Percentiles rank a stretch among this genome's conserved stretches.
phyloP scores from a whole-genome alignment of 1,140 invertebrate species.

The Aphis gossypii region DNA sequence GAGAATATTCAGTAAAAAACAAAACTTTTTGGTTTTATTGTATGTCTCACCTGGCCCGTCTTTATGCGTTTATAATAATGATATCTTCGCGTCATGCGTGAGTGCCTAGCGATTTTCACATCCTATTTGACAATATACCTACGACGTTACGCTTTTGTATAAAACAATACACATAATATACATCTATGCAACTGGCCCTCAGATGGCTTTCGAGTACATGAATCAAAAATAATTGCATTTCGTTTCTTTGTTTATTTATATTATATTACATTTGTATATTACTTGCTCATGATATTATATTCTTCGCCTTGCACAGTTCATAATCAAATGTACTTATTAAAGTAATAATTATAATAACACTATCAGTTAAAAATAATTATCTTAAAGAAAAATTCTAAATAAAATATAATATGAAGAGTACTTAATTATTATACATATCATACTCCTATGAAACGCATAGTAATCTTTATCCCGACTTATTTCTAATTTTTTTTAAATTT shows the following conservation, averaged over 20 bases:
- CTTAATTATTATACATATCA: not conserved
- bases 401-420: not conserved
- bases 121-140: conserved; percentile 6
- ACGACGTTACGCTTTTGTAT: not conserved
- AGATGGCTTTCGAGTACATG: not conserved
- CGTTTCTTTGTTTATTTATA: no score
- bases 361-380: no score
- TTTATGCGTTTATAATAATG: not conserved
- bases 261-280: no score
- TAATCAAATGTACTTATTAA: not conserved
- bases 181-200: not conserved
- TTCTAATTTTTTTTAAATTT: no score
- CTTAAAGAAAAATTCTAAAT: no score
- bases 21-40: not conserved
- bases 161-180: not conserved
- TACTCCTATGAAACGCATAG: not conserved
- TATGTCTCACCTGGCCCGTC: not conserved
- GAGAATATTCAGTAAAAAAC: not conserved
- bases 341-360: no score
- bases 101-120: not conserved
- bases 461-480: not conserved
- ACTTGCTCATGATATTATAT: no score
- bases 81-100: not conserved
- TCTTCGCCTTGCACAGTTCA: no score
- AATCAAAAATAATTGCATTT: not conserved